A percentile compares a stretch with the other conserved stretches of the same genome.
phyloP scores from a whole-genome alignment of 2,113 vertebrate genomes.

The Alouatta palliata region DNA sequence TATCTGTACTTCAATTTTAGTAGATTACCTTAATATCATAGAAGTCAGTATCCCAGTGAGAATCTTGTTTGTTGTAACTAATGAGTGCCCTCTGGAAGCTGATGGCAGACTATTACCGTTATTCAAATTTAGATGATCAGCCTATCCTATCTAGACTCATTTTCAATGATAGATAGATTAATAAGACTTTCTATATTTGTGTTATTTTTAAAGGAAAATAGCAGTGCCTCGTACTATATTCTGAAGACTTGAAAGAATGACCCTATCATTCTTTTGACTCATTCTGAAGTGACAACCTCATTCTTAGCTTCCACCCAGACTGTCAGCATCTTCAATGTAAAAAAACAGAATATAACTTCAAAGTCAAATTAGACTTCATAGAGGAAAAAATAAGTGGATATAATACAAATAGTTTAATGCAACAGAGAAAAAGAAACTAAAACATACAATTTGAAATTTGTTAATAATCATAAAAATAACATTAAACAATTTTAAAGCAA shows the following conservation, averaged over 20 bases:
- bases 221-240: neutral
- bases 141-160: neutral
- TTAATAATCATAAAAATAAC: neutral
- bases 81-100: constrained; percentile 29
- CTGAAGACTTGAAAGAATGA: neutral
- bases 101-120: constrained; percentile 40
- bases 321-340: neutral
- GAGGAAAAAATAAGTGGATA: neutral
- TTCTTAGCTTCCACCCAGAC: neutral
- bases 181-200: constrained; percentile 43
- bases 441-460: neutral
- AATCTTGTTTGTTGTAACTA: constrained; percentile 44
- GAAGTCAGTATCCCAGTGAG: neutral
- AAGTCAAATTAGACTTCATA: neutral
- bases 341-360: constrained; percentile 15
- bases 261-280: neutral
- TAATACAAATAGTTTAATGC: neutral
- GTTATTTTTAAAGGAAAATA: constrained; percentile 43
- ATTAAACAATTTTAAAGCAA: neutral
- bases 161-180: constrained; percentile 63
- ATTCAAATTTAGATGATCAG: constrained; percentile 60
- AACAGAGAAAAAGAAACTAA: neutral
- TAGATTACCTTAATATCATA: constrained; percentile 38
- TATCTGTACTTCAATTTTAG: constrained; percentile 53
- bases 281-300: neutral